Conservation (phyloP, 2,113 vertebrate species). For the Calypte anna region DNA sequence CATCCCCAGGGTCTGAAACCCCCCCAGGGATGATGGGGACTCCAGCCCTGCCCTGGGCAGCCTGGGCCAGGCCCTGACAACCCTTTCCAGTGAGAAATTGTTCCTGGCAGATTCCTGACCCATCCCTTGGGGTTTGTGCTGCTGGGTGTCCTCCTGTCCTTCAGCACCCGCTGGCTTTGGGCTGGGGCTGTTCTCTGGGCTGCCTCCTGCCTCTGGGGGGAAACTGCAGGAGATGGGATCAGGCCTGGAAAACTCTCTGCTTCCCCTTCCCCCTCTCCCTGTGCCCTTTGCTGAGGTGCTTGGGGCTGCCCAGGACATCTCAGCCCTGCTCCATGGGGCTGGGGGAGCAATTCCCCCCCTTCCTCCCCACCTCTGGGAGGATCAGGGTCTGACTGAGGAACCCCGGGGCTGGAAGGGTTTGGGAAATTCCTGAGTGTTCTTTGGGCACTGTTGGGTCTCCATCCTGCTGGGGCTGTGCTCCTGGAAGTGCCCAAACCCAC, state of each 20-base stretch:
- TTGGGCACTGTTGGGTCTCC: not conserved
- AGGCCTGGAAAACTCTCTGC: rapidly evolving
- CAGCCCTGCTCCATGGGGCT: rapidly evolving
- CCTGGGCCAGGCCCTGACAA: too few relatives aligned
- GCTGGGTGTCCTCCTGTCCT: too few relatives aligned
- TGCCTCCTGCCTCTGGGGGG: too few relatives aligned
- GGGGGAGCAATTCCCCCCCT: rapidly evolving
- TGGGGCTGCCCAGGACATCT: rapidly evolving
- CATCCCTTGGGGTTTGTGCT: rapidly evolving
- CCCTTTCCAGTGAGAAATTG: too few relatives aligned
- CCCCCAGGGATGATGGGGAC: too few relatives aligned
- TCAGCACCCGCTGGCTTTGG: too few relatives aligned
- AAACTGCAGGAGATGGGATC: not conserved
- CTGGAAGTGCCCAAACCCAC: not conserved
- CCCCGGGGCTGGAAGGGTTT: rapidly evolving
- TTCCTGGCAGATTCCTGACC: not conserved
- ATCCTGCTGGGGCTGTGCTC: not conserved
- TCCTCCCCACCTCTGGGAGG: not conserved
- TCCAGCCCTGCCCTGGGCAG: too few relatives aligned
- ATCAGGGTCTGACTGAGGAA: rapidly evolving
- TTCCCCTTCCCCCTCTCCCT: not conserved
- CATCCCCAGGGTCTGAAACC: too few relatives aligned
- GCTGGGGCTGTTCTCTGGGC: too few relatives aligned
- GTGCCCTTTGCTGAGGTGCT: not conserved
- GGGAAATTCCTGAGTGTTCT: rapidly evolving